Conservation (phyloP, 1,140 invertebrate genomes). For the Pogonomyrmex barbatus region DNA sequence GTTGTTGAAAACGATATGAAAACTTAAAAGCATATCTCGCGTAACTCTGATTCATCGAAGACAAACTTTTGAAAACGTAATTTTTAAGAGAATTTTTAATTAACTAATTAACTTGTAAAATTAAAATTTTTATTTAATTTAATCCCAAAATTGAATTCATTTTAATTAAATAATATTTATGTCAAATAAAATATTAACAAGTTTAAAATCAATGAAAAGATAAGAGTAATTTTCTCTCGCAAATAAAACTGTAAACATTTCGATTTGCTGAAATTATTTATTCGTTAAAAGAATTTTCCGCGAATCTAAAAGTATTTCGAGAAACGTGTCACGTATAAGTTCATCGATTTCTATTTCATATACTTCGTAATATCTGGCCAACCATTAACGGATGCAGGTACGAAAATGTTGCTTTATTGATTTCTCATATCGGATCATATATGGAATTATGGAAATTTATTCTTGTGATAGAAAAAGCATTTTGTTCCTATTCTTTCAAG, state of each 20-base stretch:
- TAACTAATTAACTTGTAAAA: not conserved
- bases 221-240: not conserved
- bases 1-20: not conserved
- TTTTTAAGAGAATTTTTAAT: not conserved
- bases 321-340: not conserved
- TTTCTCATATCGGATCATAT: slow-evolving; percentile 1
- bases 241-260: not conserved
- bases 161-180: not conserved
- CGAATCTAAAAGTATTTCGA: not conserved
- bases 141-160: not conserved
- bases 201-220: not conserved
- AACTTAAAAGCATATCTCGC: not conserved
- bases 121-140: not conserved
- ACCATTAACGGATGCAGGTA: slow-evolving; percentile 1
- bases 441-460: slow-evolving; percentile 26
- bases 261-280: not conserved
- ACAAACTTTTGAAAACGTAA: not conserved
- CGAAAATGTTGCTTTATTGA: slow-evolving; percentile 21
- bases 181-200: not conserved
- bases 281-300: not conserved
- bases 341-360: not conserved
- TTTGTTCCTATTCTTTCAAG: not conserved
- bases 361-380: not conserved
- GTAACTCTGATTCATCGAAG: not conserved
- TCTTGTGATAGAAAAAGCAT: slow-evolving; percentile 28